These are phyloP conservation scores for Sebastes oblongus DNA, from an alignment of 2,797 vertebrate genomes.

Conservation along the genomic window DNA sequence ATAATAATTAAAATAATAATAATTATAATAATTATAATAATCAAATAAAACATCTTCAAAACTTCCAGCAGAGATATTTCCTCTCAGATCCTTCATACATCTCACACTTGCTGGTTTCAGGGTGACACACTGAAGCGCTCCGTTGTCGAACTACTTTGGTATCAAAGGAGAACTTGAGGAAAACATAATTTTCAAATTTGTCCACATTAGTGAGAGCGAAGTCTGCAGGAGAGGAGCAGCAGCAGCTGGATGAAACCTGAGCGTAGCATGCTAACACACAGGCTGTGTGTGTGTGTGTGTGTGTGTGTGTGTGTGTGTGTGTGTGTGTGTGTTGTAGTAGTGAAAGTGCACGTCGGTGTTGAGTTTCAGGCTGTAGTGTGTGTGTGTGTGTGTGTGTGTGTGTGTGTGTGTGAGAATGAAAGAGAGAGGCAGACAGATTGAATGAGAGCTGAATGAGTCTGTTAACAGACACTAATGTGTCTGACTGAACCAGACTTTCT, in stretches of 20 bases:
- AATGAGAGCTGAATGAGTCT: constrained; percentile 55
- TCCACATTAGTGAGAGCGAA: constrained; percentile 35
- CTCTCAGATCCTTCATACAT: background rate
- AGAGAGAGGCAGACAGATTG: constrained; percentile 49
- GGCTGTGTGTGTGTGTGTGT: background rate
- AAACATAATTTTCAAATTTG: constrained; percentile 51
- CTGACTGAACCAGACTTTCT: constrained; percentile 2
- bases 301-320: background rate
- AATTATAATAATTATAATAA: no score
- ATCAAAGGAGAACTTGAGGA: constrained; percentile 17
- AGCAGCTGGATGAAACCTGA: constrained; percentile 59
- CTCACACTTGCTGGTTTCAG: background rate
- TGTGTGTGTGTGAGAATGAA: constrained; percentile 33
- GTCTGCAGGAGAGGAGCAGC: constrained; percentile 43
- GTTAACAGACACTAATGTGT: constrained; percentile 54
- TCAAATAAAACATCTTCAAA: no score
- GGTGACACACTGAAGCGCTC: background rate
- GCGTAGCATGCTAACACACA: background rate
- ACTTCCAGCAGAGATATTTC: no score
- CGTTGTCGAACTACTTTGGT: background rate
- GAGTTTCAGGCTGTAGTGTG: constrained; percentile 22
- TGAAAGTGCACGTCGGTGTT: constrained; percentile 32
- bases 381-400: no score
- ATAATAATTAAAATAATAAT: no score
- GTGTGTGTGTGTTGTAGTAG: background rate